Evolutionary conservation across 2,888 invertebrate species (phyloP), one percentile per base, ranked within the genome.

Genomic region (Abscondita cerata): DNA sequence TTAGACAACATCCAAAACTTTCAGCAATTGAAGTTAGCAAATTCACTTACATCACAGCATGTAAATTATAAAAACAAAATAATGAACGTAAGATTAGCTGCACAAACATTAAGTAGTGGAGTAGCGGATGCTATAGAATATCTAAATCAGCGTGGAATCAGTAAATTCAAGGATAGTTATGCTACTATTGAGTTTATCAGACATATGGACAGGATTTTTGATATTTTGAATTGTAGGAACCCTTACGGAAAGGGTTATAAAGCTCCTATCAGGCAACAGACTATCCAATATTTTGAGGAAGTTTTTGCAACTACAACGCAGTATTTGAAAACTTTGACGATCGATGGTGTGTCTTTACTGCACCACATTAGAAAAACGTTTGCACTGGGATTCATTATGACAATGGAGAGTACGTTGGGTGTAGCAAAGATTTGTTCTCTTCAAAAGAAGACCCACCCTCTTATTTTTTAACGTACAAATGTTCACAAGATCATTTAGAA

Each of bases 261-360:
- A 3, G 2, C 40, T 12, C 46, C 46, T 1, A 2, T 19, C 41
- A 38, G 13, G 61, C 60, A 55, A 58, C 25, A 13, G 31, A 19
- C 3, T 11, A 2, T 16, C 61, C 56, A 59, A 47, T 44, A 47
- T 64, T 64, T 61, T 47, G 31, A 25, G 9, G 53, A 31, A 46
- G 34, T 47, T 13, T 38, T 9, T 19, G 19, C n/a, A 38, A n/a
- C 15, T n/a, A 40, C 20, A 44, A 31, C 11, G 59, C 59, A 52
- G 62, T 55, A 31, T 54, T 63, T 57, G 53, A 66, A 66, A 44
- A n/a, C n/a, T n/a, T n/a, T n/a, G n/a, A n/a, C n/a, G n/a, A n/a
- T n/a, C n/a, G n/a, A n/a, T n/a, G n/a, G n/a, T n/a, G n/a, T n/a
- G n/a, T n/a, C n/a, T n/a, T n/a, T n/a, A n/a, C n/a, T n/a, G n/a